A percentile compares a stretch with the other conserved stretches of the same genome.
Conservation (phyloP, 2,888 invertebrate species). For the Tipula lateralis region DNA sequence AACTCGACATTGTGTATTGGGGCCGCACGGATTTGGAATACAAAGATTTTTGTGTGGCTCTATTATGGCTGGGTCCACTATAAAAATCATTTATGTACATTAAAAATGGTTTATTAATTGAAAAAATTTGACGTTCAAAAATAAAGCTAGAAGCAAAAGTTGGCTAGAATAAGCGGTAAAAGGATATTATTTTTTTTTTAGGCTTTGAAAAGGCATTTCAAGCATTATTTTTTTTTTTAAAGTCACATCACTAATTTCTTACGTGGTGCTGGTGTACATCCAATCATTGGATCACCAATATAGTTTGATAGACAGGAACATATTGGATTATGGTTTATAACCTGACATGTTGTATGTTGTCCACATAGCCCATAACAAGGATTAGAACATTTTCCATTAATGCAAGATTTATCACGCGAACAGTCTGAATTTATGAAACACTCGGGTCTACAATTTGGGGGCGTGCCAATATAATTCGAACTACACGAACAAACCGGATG, state of each 20-base stretch:
- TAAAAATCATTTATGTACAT: no score
- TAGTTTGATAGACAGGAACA: constrained; percentile 64
- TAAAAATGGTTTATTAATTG: not conserved
- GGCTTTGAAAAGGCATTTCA: not conserved
- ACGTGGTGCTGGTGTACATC: constrained; percentile 55
- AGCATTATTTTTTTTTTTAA: not conserved
- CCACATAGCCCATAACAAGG: constrained; percentile 74
- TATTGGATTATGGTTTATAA: constrained; percentile 71
- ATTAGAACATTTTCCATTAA: constrained; percentile 69
- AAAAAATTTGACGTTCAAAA: not conserved
- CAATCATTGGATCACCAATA: constrained; percentile 71
- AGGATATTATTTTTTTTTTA: not conserved
- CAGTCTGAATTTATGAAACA: constrained; percentile 74
- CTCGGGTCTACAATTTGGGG: constrained; percentile 71
- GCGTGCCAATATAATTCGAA: constrained; percentile 63
- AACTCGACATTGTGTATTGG: constrained; percentile 57
- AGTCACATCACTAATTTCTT: constrained; percentile 37
- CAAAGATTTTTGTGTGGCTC: constrained; percentile 53
- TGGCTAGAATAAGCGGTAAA: not conserved
- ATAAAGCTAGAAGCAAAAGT: not conserved
- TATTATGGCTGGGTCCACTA: constrained; percentile 37
- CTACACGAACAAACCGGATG: constrained; percentile 72
- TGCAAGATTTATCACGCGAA: constrained; percentile 64
- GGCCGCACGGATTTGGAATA: constrained; percentile 60
- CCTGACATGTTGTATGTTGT: constrained; percentile 63